Percentiles rank a stretch among this genome's conserved stretches.
phyloP scores from a whole-genome alignment of 2,113 vertebrate species.

The Stigmatopora argus region DNA sequence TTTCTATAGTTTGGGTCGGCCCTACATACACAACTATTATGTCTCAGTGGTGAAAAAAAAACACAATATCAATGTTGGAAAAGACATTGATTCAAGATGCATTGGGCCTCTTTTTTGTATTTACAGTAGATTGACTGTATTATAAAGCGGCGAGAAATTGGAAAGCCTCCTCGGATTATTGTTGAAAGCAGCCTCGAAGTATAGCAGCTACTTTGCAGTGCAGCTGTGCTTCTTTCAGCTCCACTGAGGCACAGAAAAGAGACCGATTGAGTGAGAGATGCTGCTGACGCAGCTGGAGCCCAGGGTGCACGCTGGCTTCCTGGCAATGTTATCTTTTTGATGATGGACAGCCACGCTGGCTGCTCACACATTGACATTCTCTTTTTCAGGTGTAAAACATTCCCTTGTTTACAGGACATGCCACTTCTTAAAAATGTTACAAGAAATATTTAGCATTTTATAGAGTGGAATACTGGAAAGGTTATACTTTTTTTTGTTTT shows the following conservation, averaged over 20 bases:
- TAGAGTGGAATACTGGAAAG: too few relatives aligned
- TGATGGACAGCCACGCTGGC: not conserved
- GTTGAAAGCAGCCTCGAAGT: not conserved
- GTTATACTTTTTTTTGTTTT: too few relatives aligned
- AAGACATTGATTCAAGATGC: not conserved
- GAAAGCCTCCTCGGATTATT: not conserved
- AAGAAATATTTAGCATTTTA: not conserved
- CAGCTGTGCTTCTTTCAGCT: slow-evolving; percentile 7
- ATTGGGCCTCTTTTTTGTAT: not conserved
- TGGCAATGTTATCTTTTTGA: slow-evolving; percentile 3
- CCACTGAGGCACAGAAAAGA: slow-evolving; percentile 1
- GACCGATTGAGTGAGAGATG: not conserved
- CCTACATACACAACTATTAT: too few relatives aligned
- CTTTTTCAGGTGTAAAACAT: not conserved
- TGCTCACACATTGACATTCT: not conserved
- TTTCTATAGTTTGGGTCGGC: not conserved
- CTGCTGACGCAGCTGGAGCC: slow-evolving; percentile 5
- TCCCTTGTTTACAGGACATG: not conserved
- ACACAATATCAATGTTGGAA: not conserved
- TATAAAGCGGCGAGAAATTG: not conserved
- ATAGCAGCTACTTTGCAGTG: not conserved
- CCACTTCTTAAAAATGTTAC: not conserved
- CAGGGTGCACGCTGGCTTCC: not conserved
- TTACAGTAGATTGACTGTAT: not conserved
- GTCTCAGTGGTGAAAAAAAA: not conserved